phyloP scores from a whole-genome alignment of 2,113 vertebrate species.

The Passer montanus region DNA sequence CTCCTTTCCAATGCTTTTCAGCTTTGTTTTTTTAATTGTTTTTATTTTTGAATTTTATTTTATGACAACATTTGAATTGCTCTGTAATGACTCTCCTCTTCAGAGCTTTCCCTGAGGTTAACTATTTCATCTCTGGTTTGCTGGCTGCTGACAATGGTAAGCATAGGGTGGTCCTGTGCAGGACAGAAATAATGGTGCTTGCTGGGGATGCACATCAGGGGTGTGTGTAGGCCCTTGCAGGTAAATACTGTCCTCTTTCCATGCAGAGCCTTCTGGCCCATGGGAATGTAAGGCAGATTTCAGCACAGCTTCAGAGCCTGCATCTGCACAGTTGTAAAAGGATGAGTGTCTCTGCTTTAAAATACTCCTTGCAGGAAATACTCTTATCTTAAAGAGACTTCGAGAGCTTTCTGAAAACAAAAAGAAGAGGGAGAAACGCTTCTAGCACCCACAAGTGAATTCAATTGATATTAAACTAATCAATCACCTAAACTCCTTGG shows the following conservation, averaged over 20 bases:
- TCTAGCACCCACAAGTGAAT: slow-evolving; percentile 26
- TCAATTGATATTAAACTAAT: slow-evolving; percentile 52
- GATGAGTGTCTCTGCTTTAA: neutral
- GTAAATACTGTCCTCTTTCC: neutral
- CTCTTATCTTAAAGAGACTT: neutral
- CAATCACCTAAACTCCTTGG: slow-evolving; percentile 22
- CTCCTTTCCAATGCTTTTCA: neutral
- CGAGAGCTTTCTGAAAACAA: neutral
- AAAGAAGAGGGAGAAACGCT: slow-evolving; percentile 1
- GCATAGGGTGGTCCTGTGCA: neutral
- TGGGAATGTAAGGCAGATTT: neutral
- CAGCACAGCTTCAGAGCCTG: neutral
- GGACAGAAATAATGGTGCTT: neutral
- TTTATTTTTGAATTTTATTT: neutral
- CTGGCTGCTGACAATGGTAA: neutral
- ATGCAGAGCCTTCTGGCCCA: neutral
- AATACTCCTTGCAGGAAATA: neutral
- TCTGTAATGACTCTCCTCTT: neutral
- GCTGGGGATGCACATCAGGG: neutral
- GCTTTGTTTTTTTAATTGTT: neutral
- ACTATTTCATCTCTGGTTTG: neutral
- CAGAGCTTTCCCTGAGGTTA: neutral
- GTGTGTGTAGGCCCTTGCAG: accelerated
- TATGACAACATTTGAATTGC: neutral
- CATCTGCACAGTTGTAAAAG: neutral